Base-by-base conservation (phyloP, 2,888 invertebrate species). In the Bhutanitis thaidina region DNA sequence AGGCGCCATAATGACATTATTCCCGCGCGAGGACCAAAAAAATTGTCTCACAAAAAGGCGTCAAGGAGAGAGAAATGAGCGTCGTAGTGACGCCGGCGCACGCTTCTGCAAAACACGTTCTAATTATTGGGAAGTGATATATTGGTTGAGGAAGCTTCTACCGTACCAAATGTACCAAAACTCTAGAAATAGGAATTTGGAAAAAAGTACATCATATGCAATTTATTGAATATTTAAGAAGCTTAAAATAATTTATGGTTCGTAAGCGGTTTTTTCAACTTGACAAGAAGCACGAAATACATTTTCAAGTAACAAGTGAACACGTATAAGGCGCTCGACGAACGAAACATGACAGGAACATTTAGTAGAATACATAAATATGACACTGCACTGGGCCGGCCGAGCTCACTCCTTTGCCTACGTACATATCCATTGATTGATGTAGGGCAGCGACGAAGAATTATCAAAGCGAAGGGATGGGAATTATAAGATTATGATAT, bases 1-100 rank as follows among this genome's bases (percentile, higher is more conserved):
- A 88, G 88, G 86, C 85, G 85, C 81, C 87, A 80, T 88, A 87
- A 89, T 86, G 89, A 86, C 86, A 88, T 89, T 88, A 88, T 87
- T 85, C 84, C 79, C 81, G 85, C 70, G 75, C 74, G 84, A 77
- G 78, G 81, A 86, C 80, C 80, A 84, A 86, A 77, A 81, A 74
- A 50, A 20, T 20, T 2, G 7, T 65, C 57, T 60, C 60, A 79
- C 78, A 84, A 87, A 87, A 89, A 88, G 75, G 76, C 80, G 82
- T 76, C 83, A 83, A 77, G 77, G 74, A 80, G 71, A 74, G 72
- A 75, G 71, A 78, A 54, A 57, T 67, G 70, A 74, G 64, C 64
- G 73, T 68, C 72, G 32, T 69, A 65, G 59, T 62, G 60, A 60
- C 66, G 61, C 62, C 61, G 64, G 61, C 67, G 61, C 67, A 61